Evolutionary conservation across 2,888 invertebrate genomes (phyloP), one percentile per base, ranked within the genome.

Genomic region (Sphaerophoria rueppellii): DNA sequence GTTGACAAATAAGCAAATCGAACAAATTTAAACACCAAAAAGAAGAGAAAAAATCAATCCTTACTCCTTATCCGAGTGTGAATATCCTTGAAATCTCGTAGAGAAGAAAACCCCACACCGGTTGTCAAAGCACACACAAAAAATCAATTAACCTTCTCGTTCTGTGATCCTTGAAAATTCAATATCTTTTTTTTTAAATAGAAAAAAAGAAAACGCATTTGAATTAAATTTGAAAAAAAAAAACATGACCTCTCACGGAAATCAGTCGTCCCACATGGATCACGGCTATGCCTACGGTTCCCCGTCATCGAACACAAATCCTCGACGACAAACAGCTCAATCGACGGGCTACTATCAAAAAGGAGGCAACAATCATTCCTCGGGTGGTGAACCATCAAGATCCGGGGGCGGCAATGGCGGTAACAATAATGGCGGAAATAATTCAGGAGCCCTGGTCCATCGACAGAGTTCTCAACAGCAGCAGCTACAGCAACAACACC

Each of bases 101-200:
- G 35, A 16, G 48, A 16, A 43, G 61, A 35, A 57, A 72, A 37
- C 46, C 46, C 46, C 52, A 54, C 43, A 75, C 79, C 82, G 79
- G 78, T 74, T 78, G 82, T 71, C 65, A 67, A 71, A 74, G 74
- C 50, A 58, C 67, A 60, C 9, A 60, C 9, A 83, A 83, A 83
- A 83, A 83, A 83, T 83, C 83, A 83, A 83, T 83, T 79, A 63
- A 63, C 50, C 11, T 50, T 16, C 65, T 40, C 40, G 58, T 11
- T 7, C 78, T 73, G 69, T 75, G 60, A 75, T 65, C 55, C 52
- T 57, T 63, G 78, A 82, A 82, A 77, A 82, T 82, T 82, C 77
- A 82, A 82, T 82, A 82, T 76, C 73, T 61, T 60, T 55, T 9
- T 35, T 9, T 32, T 9, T 34, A 40, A 37, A 11, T 12, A 1